phyloP scores from a whole-genome alignment of 2,888 invertebrate species.

The Liodrosophila aerea region DNA sequence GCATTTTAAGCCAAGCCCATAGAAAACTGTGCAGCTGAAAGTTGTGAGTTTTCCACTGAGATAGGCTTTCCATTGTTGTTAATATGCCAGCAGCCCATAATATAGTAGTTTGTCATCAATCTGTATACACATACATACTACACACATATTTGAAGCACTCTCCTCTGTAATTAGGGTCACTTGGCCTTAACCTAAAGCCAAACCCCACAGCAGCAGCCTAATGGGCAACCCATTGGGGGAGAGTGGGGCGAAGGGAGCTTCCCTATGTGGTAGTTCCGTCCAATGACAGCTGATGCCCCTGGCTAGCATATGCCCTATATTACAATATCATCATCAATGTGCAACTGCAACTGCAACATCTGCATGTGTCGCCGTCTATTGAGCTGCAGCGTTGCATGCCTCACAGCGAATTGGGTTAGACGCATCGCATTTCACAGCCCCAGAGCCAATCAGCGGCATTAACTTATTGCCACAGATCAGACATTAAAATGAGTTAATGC shows the following conservation, averaged over 20 bases:
- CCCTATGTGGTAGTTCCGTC: constrained; percentile 21
- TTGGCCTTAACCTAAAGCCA: constrained; percentile 31
- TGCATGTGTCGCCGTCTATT: no score
- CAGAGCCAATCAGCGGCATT: constrained; percentile 56
- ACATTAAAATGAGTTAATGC: constrained; percentile 41
- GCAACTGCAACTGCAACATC: not conserved
- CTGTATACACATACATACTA: constrained; percentile 24
- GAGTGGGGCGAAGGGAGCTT: not conserved
- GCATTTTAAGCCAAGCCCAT: constrained; percentile 1
- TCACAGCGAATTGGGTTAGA: constrained; percentile 64
- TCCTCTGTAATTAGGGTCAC: constrained; percentile 66
- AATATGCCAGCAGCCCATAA: constrained; percentile 52
- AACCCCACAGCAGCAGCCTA: no score
- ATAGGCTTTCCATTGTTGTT: constrained; percentile 58
- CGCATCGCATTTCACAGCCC: constrained; percentile 64
- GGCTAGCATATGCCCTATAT: constrained; percentile 24
- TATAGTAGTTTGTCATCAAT: constrained; percentile 42
- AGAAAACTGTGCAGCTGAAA: constrained; percentile 47
- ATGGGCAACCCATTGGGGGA: constrained; percentile 16
- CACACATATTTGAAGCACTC: no score
- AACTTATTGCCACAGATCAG: constrained; percentile 55
- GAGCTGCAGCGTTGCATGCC: constrained; percentile 37
- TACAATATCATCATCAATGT: constrained; percentile 6
- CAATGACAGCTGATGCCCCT: constrained; percentile 48
- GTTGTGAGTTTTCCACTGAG: constrained; percentile 58